These are phyloP conservation scores for Sebastes cheni DNA, from an alignment of 2,797 vertebrate species.

Conservation along the genomic window DNA sequence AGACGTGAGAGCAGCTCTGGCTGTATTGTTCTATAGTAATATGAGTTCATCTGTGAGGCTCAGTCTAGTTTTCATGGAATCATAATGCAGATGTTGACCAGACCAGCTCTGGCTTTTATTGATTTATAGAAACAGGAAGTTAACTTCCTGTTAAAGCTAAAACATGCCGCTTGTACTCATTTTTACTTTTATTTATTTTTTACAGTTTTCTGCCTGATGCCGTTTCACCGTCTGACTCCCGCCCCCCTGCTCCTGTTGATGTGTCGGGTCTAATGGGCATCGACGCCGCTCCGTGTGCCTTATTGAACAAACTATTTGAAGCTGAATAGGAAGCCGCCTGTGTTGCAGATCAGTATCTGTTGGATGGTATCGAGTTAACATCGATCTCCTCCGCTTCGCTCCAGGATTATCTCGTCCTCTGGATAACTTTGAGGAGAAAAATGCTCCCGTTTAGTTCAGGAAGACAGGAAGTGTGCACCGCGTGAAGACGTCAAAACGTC, in stretches of 20 bases:
- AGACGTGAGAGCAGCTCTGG: neutral
- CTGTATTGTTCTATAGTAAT: neutral
- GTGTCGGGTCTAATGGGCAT: constrained; percentile 5
- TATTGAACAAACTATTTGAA: constrained; percentile 39
- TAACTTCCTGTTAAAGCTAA: neutral
- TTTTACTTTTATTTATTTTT: neutral
- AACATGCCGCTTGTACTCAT: neutral
- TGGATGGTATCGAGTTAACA: constrained; percentile 36
- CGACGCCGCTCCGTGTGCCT: neutral
- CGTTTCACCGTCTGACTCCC: neutral
- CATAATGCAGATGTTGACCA: neutral
- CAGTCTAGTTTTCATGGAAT: neutral
- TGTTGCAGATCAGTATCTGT: constrained; percentile 41
- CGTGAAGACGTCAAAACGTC: neutral
- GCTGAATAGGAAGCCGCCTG: constrained; percentile 15
- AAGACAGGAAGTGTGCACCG: neutral
- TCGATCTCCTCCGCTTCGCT: constrained; percentile 6
- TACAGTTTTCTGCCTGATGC: neutral
- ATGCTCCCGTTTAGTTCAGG: neutral
- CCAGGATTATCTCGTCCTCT: constrained; percentile 49
- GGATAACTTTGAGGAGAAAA: constrained; percentile 39
- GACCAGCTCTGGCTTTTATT: neutral
- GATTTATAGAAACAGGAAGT: neutral
- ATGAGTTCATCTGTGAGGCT: neutral
- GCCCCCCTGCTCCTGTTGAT: neutral